Percentiles rank a stretch among this genome's conserved stretches.
phyloP scores from a whole-genome alignment of 2,113 vertebrate genomes.

The Pteruthius melanotis region DNA sequence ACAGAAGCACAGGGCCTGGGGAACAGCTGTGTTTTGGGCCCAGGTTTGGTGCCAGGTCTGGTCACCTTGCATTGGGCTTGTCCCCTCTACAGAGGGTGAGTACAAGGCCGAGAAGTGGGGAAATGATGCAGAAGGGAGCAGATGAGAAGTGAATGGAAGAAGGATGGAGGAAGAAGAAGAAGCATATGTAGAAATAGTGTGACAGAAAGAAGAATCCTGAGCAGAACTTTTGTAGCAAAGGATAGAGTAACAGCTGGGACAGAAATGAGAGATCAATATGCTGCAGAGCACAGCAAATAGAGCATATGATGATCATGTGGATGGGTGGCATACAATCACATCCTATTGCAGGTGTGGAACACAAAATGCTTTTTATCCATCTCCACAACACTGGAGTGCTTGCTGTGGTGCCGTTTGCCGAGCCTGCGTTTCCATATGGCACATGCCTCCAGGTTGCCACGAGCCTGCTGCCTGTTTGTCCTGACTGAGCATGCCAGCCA shows the following conservation, averaged over 20 bases:
- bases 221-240: background rate
- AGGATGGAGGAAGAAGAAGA: background rate
- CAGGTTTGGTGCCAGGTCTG: background rate
- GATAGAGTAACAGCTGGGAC: background rate
- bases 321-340: background rate
- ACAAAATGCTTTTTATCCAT: background rate
- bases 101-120: background rate
- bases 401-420: background rate
- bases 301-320: background rate
- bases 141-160: background rate
- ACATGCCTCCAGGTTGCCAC: accelerated
- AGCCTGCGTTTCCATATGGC: background rate
- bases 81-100: background rate
- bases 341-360: background rate
- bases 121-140: background rate
- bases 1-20: background rate
- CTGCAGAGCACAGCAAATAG: background rate
- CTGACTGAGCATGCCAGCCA: background rate
- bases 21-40: background rate
- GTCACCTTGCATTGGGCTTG: background rate
- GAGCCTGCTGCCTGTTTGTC: background rate
- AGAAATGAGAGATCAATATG: background rate
- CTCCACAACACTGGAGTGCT: background rate
- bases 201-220: background rate
- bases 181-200: background rate